Conservation (phyloP, 2,888 invertebrate genomes). For the Cephus sareptanus region DNA sequence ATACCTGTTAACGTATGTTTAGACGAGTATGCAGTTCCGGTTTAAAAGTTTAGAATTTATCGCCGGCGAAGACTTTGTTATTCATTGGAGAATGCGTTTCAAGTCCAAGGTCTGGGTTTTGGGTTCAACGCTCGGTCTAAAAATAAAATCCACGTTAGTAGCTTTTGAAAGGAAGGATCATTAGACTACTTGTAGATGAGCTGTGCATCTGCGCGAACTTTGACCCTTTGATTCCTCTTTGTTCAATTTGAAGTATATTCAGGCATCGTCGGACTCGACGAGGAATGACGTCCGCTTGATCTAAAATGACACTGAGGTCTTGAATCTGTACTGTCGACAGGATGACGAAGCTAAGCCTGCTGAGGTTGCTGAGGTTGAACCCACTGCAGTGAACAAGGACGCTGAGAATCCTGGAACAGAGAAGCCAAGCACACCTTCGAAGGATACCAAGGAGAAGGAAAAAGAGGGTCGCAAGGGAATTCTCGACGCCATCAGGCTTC, state of each 20-base stretch:
- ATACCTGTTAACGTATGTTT: not conserved
- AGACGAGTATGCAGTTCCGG: not conserved
- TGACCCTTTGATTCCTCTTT: not conserved
- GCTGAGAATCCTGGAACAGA: slow-evolving; percentile 44
- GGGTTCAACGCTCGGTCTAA: not conserved
- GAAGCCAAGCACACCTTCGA: slow-evolving; percentile 49
- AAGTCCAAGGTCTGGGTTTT: not conserved
- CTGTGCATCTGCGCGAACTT: not conserved
- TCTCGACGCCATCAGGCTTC: slow-evolving; percentile 73
- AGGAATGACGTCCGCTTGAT: not conserved
- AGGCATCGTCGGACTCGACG: not conserved
- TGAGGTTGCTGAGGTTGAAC: slow-evolving; percentile 47
- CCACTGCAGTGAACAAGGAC: slow-evolving; percentile 47
- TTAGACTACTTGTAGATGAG: not conserved
- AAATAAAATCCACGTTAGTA: not conserved
- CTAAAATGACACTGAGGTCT: not conserved
- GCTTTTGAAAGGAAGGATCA: not conserved
- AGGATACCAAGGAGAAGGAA: slow-evolving; percentile 45
- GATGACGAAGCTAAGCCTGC: slow-evolving; percentile 58
- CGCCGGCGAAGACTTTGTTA: not conserved
- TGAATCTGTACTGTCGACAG: slow-evolving; percentile 23
- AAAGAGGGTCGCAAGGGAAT: slow-evolving; percentile 61
- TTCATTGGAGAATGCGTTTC: not conserved
- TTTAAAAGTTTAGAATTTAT: not conserved
- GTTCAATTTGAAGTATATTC: not conserved